Evolutionary conservation across 2,797 vertebrate species (phyloP).

Genomic region (Spatula clypeata): DNA sequence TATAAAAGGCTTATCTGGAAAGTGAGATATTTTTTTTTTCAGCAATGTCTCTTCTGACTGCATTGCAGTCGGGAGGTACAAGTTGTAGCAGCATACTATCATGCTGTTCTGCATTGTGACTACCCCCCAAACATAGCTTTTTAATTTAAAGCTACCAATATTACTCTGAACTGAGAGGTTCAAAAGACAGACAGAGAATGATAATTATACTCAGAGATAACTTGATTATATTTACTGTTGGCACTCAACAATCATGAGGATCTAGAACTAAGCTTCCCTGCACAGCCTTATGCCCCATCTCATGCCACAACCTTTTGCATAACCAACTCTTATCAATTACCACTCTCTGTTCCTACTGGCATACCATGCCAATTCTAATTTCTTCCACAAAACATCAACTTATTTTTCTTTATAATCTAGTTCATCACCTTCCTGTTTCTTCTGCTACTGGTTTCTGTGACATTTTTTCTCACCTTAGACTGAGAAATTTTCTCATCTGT

Average conservation of each 20-base stretch:
- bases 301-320: not conserved
- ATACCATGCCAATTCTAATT: not conserved
- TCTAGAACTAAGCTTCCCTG: not conserved
- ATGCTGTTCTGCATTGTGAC: too few species aligned
- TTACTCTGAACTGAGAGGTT: too few species aligned
- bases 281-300: not conserved
- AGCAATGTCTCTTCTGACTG: not conserved
- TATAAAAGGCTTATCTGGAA: not conserved
- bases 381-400: not conserved
- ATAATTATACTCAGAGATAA: too few species aligned
- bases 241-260: not conserved
- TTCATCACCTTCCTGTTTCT: not conserved
- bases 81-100: too few species aligned
- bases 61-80: too few species aligned
- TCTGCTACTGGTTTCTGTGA: not conserved
- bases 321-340: not conserved
- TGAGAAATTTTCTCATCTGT: not conserved
- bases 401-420: not conserved
- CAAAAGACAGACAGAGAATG: too few species aligned
- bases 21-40: not conserved
- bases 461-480: not conserved
- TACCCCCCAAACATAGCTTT: too few species aligned
- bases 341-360: not conserved
- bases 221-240: too few species aligned
- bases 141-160: too few species aligned